Base-by-base conservation (phyloP, 2,113 vertebrate genomes). In the Cromileptes altivelis region DNA sequence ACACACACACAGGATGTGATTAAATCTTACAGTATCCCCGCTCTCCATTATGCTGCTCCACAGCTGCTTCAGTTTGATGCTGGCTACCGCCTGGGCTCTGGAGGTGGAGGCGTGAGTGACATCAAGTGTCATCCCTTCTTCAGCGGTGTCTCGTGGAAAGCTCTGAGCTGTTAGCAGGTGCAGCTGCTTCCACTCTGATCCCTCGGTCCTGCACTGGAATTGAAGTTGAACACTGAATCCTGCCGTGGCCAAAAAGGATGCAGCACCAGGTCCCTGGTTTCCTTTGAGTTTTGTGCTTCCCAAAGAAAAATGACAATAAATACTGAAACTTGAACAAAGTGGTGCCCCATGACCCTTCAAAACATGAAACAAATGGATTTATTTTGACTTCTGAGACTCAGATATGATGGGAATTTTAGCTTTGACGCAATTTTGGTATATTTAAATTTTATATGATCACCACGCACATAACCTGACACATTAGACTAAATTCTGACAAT, bases 91-190 rank as follows among this genome's bases (percentile, higher is more conserved):
- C 70, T 99, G 91, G 97, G 98, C 6, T 94, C 94, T 1, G 96
- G 97, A 85, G 95, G 94, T 17, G 96, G 95, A 0, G 98, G 98
- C 0, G 94, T 96, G 52, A 91, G 93, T 0, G 97, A 96, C 91
- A 97, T 99, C 85, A 99, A 98, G 92, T 96, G 96, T 73, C 98
- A 99, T 65, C 95, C 97, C 4, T 99, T 99, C 92, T 99, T 99
- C 93, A 96, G 93, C 50, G 79, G 92, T 0, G 67, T 99, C 76
- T 96, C 95, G 0, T 99, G 98, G 98, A 96, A 93, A 87, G 96
- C 95, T 62, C 92, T 99, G 89, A 91, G 88, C 80, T 96, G 95
- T 83, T 98, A 96, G 84, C 25, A 30, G 81, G 55, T 37, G 47
- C 6, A 17, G 56, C 25, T 11, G 21, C 15, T 4, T n/a, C 42